Evolutionary conservation across 2,888 invertebrate species (phyloP).

Genomic region (Torymus auratus): DNA sequence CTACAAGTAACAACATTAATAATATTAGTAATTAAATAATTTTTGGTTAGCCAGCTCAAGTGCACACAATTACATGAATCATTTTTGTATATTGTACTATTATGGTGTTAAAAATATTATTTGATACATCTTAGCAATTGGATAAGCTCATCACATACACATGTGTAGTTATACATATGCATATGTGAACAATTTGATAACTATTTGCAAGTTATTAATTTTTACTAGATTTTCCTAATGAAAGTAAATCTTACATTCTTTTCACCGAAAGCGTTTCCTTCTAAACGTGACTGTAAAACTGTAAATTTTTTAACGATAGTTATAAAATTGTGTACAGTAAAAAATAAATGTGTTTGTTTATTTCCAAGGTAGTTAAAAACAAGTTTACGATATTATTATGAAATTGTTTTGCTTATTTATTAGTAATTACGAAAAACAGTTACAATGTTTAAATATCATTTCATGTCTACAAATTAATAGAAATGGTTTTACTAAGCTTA

Average conservation of each 20-base stretch:
- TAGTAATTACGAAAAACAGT: slow-evolving; percentile 48
- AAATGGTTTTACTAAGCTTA: slow-evolving; percentile 29
- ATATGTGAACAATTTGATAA: not conserved
- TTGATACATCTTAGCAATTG: slow-evolving; percentile 12
- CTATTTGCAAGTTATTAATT: slow-evolving; percentile 52
- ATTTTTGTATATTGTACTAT: slow-evolving; percentile 60
- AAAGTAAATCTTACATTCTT: slow-evolving; percentile 26
- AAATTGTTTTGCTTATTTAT: slow-evolving; percentile 55
- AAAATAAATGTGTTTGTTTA: slow-evolving; percentile 52
- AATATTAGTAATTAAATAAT: slow-evolving; percentile 20
- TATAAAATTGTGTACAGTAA: slow-evolving; percentile 58
- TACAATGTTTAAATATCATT: slow-evolving; percentile 47
- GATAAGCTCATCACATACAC: slow-evolving; percentile 49
- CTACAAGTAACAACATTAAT: not conserved
- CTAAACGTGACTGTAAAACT: slow-evolving; percentile 46
- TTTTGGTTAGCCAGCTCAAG: slow-evolving; percentile 21
- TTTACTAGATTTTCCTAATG: not conserved
- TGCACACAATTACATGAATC: slow-evolving; percentile 42
- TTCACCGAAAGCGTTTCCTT: slow-evolving; percentile 33
- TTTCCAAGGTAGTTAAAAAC: slow-evolving; percentile 39
- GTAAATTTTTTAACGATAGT: slow-evolving; percentile 56
- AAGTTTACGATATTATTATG: slow-evolving; percentile 36
- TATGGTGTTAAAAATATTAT: slow-evolving; percentile 47
- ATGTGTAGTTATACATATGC: not conserved
- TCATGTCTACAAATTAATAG: slow-evolving; percentile 46